Conservation (phyloP, 2,797 vertebrate species). For the Pelodytes ibericus region DNA sequence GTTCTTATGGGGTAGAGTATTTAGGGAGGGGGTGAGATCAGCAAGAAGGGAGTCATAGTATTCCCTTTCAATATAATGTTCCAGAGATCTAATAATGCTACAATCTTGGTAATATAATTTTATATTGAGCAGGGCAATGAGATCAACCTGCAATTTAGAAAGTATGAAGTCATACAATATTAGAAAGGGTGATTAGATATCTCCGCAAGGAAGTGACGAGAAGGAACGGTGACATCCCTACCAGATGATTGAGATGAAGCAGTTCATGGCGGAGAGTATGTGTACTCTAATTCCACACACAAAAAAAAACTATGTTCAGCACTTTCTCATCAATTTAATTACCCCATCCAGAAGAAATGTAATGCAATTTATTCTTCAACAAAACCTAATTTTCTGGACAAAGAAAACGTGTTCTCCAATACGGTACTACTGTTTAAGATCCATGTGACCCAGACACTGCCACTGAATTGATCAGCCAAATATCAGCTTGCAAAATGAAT, state of each 20-base stretch:
- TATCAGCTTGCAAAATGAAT: conserved; percentile 2
- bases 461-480: conserved; percentile 6
- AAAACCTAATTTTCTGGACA: conserved; percentile 55
- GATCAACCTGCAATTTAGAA: conserved; percentile 22
- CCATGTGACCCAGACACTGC: conserved; percentile 9
- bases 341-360: conserved; percentile 67
- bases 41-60: no score
- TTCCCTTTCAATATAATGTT: no score
- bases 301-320: conserved; percentile 69
- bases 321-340: conserved; percentile 74
- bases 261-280: conserved; percentile 67
- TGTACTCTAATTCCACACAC: conserved; percentile 61
- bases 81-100: no score
- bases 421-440: conserved; percentile 5
- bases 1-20: no score
- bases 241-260: conserved; percentile 70
- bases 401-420: conserved; percentile 53
- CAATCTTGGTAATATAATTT: conserved; percentile 21
- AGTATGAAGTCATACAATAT: conserved; percentile 44
- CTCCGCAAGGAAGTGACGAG: conserved; percentile 64
- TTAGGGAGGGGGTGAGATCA: no score
- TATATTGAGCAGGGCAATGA: conserved; percentile 20
- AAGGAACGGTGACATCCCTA: conserved; percentile 66
- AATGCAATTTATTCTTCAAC: conserved; percentile 69
- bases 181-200: conserved; percentile 61